A percentile compares a stretch with the other conserved stretches of the same genome.
These are phyloP conservation scores for Calidris pygmaea DNA, from an alignment of 2,113 vertebrate species.

Conservation along the genomic window DNA sequence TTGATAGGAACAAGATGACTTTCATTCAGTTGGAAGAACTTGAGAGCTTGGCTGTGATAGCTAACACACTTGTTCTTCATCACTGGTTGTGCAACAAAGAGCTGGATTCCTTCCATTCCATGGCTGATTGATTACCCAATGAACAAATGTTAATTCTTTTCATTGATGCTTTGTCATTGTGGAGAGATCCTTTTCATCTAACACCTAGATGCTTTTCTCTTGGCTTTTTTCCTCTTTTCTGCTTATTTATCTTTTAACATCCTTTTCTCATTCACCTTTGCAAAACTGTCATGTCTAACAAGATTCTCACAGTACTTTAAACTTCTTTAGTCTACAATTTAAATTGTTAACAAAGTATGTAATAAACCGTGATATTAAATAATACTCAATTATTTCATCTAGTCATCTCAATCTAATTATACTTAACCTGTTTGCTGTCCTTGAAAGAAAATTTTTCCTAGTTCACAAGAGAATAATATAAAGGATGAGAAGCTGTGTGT, in stretches of 20 bases:
- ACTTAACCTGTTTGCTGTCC: conserved; percentile 41
- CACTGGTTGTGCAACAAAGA: conserved; percentile 72
- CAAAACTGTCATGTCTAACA: conserved; percentile 56
- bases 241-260: conserved; percentile 68
- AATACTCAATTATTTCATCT: conserved; percentile 23
- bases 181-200: conserved; percentile 75
- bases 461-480: not conserved
- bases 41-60: conserved; percentile 72
- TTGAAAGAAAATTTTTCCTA: conserved; percentile 5
- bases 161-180: conserved; percentile 78
- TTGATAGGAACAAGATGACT: conserved; percentile 85
- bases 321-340: conserved; percentile 32
- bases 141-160: conserved; percentile 95
- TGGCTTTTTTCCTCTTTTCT: not conserved
- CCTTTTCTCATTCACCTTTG: conserved; percentile 65
- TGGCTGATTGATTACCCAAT: conserved; percentile 88
- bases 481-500: not conserved
- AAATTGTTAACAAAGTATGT: conserved; percentile 34
- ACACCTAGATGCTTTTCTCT: conserved; percentile 63
- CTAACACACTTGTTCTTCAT: conserved; percentile 79
- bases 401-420: conserved; percentile 28
- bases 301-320: conserved; percentile 21
- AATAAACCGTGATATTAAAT: conserved; percentile 45
- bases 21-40: conserved; percentile 66
- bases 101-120: conserved; percentile 88